Percentiles rank a stretch among this genome's conserved stretches.
phyloP scores from a whole-genome alignment of 2,113 vertebrate species.

The Hyperoodon ampullatus region DNA sequence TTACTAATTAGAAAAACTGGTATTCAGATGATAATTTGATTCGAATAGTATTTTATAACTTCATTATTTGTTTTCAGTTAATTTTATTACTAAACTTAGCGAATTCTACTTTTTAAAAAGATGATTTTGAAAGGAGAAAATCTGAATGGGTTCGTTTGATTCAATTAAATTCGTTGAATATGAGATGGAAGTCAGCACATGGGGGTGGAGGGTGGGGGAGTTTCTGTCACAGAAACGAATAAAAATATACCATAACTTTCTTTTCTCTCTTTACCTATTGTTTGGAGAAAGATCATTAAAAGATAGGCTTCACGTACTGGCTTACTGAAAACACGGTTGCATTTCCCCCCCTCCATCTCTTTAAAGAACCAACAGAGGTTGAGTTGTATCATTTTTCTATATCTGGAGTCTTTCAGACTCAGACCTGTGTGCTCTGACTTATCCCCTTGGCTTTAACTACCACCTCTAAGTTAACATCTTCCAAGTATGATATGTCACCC shows the following conservation, averaged over 20 bases:
- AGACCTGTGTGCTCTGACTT: not conserved
- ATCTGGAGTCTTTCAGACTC: not conserved
- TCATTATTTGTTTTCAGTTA: conserved; percentile 48
- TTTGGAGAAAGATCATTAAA: not conserved
- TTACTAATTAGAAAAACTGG: conserved; percentile 36
- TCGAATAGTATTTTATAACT: conserved; percentile 29
- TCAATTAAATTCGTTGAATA: conserved; percentile 23
- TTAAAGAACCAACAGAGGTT: not conserved
- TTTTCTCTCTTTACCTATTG: not conserved
- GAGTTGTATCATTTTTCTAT: not conserved
- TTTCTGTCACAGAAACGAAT: not conserved
- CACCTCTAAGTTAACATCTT: not conserved
- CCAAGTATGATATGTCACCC: not conserved
- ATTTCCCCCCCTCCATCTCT: no score
- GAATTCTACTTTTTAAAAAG: conserved; percentile 37
- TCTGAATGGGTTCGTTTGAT: not conserved
- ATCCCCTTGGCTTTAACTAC: not conserved
- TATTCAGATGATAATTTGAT: conserved; percentile 53
- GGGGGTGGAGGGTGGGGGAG: not conserved
- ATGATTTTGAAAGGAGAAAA: conserved; percentile 34
- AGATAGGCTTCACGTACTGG: not conserved
- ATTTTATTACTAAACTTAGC: conserved; percentile 31
- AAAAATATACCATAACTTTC: not conserved
- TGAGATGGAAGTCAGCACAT: not conserved
- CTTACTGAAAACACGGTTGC: not conserved